These are phyloP conservation scores for Amblyopsis hoosieri DNA, from an alignment of 2,797 vertebrate genomes.

Conservation along the genomic window DNA sequence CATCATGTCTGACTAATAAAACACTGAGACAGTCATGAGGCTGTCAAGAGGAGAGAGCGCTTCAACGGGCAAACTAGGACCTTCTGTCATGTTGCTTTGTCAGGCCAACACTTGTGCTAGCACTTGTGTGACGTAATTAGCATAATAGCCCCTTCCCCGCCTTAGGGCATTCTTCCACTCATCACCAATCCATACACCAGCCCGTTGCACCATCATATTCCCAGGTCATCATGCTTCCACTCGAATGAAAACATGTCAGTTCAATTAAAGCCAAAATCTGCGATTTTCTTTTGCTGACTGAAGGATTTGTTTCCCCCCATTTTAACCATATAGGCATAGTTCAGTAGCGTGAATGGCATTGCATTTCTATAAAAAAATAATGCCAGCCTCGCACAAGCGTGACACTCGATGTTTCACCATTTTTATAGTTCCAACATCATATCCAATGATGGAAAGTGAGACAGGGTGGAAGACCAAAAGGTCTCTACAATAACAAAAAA, in stretches of 20 bases:
- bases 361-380: no score
- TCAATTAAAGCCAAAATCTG: neutral
- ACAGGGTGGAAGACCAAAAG: no score
- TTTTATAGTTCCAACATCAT: no score
- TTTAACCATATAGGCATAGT: no score
- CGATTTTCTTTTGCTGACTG: no score
- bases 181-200: neutral
- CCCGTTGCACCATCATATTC: neutral
- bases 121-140: neutral
- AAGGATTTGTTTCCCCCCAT: no score
- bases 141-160: neutral
- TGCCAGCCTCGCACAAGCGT: no score
- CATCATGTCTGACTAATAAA: no score
- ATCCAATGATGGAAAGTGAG: no score
- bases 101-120: neutral
- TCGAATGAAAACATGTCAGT: neutral
- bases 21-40: neutral
- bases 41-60: neutral
- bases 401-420: no score
- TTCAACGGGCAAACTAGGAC: neutral
- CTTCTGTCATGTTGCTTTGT: neutral
- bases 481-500: no score
- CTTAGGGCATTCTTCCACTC: conserved; percentile 1
- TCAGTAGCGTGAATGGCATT: no score
- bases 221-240: neutral